A percentile compares a stretch with the other conserved stretches of the same genome.
phyloP scores from a whole-genome alignment of 2,888 invertebrate genomes.

The Tineola bisselliella region DNA sequence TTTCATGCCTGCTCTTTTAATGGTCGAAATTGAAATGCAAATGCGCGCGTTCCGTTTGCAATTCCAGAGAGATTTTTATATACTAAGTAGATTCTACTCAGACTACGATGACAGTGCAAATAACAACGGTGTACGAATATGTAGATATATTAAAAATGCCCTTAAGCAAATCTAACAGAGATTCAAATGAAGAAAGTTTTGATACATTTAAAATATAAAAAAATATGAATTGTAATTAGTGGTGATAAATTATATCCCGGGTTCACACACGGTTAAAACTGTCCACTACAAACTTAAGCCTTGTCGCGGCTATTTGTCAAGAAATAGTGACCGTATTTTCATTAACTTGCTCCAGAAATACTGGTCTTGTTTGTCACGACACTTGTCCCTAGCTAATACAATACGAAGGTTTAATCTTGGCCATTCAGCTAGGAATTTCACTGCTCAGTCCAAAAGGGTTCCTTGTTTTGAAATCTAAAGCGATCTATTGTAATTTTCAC shows the following conservation, averaged over 20 bases:
- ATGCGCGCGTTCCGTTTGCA: conserved; percentile 21
- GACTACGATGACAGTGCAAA: background rate
- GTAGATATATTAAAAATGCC: no score
- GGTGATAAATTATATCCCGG: background rate
- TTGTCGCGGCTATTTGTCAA: background rate
- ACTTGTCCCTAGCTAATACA: conserved; percentile 12
- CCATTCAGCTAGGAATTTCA: conserved; percentile 2
- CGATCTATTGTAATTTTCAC: background rate
- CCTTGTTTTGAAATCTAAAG: background rate
- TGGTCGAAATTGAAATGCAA: conserved; percentile 35
- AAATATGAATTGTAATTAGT: no score
- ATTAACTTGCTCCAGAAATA: conserved; percentile 5
- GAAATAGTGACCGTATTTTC: background rate
- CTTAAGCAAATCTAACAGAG: no score
- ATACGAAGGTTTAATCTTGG: conserved; percentile 10
- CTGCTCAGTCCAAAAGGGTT: background rate
- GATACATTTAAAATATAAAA: no score
- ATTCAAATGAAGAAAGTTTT: no score
- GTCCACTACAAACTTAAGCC: background rate
- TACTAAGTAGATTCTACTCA: background rate
- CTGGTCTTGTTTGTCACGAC: conserved; percentile 8
- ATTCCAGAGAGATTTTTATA: conserved; percentile 14
- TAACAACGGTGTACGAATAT: no score
- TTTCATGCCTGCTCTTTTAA: conserved; percentile 27
- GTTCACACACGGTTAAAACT: background rate